Percentiles rank a stretch among this genome's conserved stretches.
phyloP scores from a whole-genome alignment of 2,113 vertebrate genomes.

The Myrmecophaga tridactyla region DNA sequence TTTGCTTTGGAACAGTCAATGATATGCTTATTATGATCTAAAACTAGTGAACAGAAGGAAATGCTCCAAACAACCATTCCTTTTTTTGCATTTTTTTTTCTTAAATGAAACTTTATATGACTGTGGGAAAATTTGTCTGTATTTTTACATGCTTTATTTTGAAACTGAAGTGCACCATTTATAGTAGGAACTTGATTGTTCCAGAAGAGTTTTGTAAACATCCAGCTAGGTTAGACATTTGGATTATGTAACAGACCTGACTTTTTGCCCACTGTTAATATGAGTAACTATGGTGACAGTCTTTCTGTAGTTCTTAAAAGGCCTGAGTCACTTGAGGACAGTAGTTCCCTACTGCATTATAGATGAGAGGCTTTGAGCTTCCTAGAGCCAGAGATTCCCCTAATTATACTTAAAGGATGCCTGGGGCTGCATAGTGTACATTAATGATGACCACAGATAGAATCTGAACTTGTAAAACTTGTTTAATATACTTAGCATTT shows the following conservation, averaged over 20 bases:
- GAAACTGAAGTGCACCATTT: conserved; percentile 56
- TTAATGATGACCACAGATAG: not conserved
- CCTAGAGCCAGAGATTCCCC: conserved; percentile 38
- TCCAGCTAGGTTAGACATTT: conserved; percentile 34
- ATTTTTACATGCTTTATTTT: conserved; percentile 45
- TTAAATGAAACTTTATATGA: not conserved
- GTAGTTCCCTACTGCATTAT: conserved; percentile 55
- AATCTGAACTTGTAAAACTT: not conserved
- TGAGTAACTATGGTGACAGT: conserved; percentile 72
- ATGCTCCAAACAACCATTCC: not conserved
- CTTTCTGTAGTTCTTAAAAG: conserved; percentile 68
- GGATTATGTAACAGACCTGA: conserved; percentile 79
- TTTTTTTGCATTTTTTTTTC: not conserved
- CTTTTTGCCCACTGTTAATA: conserved; percentile 73
- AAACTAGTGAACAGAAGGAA: not conserved
- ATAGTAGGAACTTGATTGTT: conserved; percentile 69
- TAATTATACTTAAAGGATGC: not conserved
- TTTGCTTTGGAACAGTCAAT: not conserved
- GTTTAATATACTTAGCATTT: not conserved
- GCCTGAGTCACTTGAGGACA: conserved; percentile 72
- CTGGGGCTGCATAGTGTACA: not conserved
- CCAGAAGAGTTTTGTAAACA: conserved; percentile 57
- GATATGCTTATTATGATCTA: not conserved
- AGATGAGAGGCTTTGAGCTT: conserved; percentile 61
- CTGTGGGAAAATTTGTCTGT: conserved; percentile 8